Percentiles rank a stretch among this genome's conserved stretches.
These are phyloP conservation scores for Prochilodus magdalenae DNA, from an alignment of 2,113 vertebrate species.

Conservation along the genomic window DNA sequence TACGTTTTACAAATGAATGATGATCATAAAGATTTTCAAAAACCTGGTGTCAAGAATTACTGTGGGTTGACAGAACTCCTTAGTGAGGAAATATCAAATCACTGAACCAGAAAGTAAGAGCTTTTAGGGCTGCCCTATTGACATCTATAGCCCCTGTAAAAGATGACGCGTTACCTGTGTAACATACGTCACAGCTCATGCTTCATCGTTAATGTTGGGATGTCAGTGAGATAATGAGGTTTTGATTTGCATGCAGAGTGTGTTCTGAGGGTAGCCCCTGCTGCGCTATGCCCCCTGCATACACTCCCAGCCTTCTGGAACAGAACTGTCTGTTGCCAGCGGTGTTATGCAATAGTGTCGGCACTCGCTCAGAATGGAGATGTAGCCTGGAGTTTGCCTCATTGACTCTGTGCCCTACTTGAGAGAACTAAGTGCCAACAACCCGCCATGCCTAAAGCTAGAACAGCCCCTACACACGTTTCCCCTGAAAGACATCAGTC, in stretches of 20 bases:
- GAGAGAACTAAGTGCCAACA: not conserved
- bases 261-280: conserved; percentile 2
- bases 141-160: not conserved
- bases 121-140: not conserved
- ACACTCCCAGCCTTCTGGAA: conserved; percentile 34
- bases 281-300: conserved; percentile 15
- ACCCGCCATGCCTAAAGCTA: not conserved
- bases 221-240: conserved; percentile 4
- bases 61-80: not conserved
- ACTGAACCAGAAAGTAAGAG: not conserved
- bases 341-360: conserved; percentile 29
- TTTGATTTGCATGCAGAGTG: conserved; percentile 27
- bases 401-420: conserved; percentile 16
- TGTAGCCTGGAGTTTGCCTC: not conserved
- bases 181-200: not conserved
- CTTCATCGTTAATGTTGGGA: not conserved
- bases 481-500: not conserved
- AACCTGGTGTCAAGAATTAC: not conserved
- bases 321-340: conserved; percentile 35
- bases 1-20: too few species aligned
- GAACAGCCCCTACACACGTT: not conserved
- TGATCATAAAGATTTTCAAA: not conserved
- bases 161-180: not conserved
- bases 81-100: not conserved
- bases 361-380: conserved; percentile 20